phyloP scores from a whole-genome alignment of 2,888 invertebrate species.

The Cinara cedri region DNA sequence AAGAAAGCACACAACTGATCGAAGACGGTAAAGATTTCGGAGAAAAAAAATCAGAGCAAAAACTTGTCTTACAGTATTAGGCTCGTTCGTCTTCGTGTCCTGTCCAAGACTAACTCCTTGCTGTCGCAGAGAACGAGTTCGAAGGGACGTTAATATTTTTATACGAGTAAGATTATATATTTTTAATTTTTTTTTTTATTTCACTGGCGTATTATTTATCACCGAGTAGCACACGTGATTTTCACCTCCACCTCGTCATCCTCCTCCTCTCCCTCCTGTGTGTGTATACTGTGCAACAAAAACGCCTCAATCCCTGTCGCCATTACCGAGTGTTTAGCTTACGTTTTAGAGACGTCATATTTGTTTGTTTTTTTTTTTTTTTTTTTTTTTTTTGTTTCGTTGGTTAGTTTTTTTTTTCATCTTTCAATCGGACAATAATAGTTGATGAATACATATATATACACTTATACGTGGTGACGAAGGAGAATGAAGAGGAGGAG shows the following conservation, averaged over 20 bases:
- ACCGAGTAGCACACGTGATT: conserved; percentile 53
- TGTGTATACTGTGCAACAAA: not conserved
- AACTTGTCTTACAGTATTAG: not conserved
- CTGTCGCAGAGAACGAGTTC: not conserved
- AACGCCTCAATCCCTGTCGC: conserved; percentile 42
- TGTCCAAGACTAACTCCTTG: conserved; percentile 34
- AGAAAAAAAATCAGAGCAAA: too few relatives aligned
- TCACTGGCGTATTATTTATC: conserved; percentile 32
- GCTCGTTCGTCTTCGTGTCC: conserved; percentile 20
- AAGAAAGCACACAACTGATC: too few relatives aligned
- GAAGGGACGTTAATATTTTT: conserved; percentile 36
- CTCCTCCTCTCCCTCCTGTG: not conserved
- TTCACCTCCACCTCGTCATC: conserved; percentile 47
- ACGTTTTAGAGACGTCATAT: conserved; percentile 49
- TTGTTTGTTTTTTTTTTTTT: conserved; percentile 29
- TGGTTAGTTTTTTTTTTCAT: conserved; percentile 4
- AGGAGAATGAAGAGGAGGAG: not conserved
- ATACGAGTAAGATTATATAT: not conserved
- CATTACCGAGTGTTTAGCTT: conserved; percentile 55
- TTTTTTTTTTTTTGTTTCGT: not conserved
- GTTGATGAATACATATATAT: conserved; percentile 41
- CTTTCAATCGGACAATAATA: conserved; percentile 56
- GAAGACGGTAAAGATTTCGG: too few relatives aligned
- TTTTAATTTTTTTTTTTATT: conserved; percentile 15
- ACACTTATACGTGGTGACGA: conserved; percentile 2